A percentile compares a stretch with the other conserved stretches of the same genome.
These are phyloP conservation scores for Amphipyra berbera DNA, from an alignment of 2,888 invertebrate genomes.

Conservation along the genomic window DNA sequence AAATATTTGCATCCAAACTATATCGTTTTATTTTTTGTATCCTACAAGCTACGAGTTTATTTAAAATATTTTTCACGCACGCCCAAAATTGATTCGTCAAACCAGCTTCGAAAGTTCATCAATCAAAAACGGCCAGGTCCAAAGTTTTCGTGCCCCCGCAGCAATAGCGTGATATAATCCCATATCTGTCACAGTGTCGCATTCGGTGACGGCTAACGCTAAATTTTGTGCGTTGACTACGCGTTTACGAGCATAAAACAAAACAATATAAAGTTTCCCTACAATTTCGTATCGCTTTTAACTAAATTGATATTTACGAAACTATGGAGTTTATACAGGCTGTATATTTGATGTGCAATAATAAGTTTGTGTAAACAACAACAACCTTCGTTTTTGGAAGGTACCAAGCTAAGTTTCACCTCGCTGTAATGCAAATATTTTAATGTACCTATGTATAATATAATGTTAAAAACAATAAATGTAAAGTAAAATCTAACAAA, in stretches of 20 bases:
- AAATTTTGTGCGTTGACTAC: constrained; percentile 64
- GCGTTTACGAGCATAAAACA: constrained; percentile 66
- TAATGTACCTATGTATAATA: too few species aligned
- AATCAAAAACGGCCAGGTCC: constrained; percentile 36
- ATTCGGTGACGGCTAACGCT: constrained; percentile 65
- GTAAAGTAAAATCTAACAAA: too few species aligned
- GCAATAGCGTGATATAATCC: constrained; percentile 74
- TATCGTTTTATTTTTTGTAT: too few species aligned
- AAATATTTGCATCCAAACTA: too few species aligned
- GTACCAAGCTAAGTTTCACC: too few species aligned
- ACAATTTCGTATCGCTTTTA: constrained; percentile 53
- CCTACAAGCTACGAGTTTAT: too few species aligned
- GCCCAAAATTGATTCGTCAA: constrained; percentile 29
- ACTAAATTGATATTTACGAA: constrained; percentile 56
- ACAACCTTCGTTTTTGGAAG: too few species aligned
- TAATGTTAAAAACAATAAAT: too few species aligned
- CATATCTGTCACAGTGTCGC: constrained; percentile 78
- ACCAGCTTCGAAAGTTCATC: constrained; percentile 29
- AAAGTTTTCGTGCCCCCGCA: constrained; percentile 27
- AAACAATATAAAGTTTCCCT: constrained; percentile 61
- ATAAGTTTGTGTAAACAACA: neutral
- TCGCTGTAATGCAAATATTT: too few species aligned
- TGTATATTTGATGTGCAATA: constrained; percentile 1
- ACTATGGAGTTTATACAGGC: constrained; percentile 12
- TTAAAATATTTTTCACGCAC: neutral